Evolutionary conservation across 1,140 invertebrate species (phyloP), one percentile per base, ranked within the genome.

Genomic region (Pachypeltis micranthus): DNA sequence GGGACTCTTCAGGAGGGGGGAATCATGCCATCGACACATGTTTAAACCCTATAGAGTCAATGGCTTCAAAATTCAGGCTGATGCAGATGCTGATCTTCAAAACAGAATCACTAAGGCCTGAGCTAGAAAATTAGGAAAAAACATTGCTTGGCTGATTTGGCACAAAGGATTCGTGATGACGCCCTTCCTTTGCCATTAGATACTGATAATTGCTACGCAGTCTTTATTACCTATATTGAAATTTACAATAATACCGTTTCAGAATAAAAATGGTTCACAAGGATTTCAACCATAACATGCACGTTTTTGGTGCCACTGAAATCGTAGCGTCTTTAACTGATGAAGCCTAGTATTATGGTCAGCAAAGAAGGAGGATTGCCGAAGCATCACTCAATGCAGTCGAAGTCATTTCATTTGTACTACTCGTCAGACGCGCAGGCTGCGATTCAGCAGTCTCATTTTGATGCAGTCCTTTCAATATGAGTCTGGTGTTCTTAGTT

Each of bases 191-290:
- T 75, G 0, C 79, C 80, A 27, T 72, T 93, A 1, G 86, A 91
- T 72, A 84, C 89, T 68, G 91, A 93, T 68, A 88, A 83, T 72
- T 80, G 83, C 31, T 95, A 86, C 76, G 82, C 90, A 24, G 89
- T 99, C 2, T 99, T 99, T 78, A 83, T 99, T 2, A 94, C 91
- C 2, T 98, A 96, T 73, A 83, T 96, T 63, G 96, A 99, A 77
- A 91, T 99, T 71, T 99, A 99, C 75, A 99, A 99, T 72, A 98
- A 99, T 70, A 88, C 84, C 74, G 90, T 98, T 4, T 98, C 2
- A 82, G 85, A 69, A 80, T 79, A 34, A 88, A 87, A 77, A 81
- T 85, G 54, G 72, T 89, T 2, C 72, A 87, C 61, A 90, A 92
- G 78, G 93, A 95, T 76, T 78, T 78, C 28, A 78, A 79, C 47